Base-by-base conservation (phyloP, 2,888 invertebrate genomes). In the Stenurella melanura region DNA sequence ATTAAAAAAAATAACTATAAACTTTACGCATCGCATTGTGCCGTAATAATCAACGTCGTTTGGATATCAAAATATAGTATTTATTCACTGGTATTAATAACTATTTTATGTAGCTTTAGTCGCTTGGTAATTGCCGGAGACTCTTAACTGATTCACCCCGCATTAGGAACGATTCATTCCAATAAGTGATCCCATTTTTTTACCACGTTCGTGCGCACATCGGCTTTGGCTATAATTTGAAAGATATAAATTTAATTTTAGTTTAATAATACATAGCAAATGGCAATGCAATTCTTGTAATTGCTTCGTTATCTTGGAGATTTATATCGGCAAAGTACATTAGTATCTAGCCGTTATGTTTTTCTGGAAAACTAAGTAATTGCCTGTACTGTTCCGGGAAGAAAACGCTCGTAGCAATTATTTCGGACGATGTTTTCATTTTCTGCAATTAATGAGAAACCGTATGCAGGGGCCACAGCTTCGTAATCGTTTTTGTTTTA, bases 341-440 rank as follows among this genome's bases (percentile, higher is more conserved):
- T 74, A 68, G 67, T 68, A 38, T 67, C 64, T 70, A 42, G 67
- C 74, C 21, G 74, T 74, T 77, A 77, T 74, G 72, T 72, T 69
- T 74, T 63, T 69, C 71, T 74, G 68, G 74, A 50, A 74, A 74
- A 71, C 77, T 74, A 77, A 77, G 77, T 77, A 77, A 77, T 74
- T 74, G 72, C 74, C 69, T 60, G 68, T 72, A 50, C 63, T 74
- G 66, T 67, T 60, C 18, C 57, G 34, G 56, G 26, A 74, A 72
- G 38, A 58, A 60, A 75, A 54, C 61, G 69, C 19, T 60, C 61
- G 18, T 61, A 63, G 73, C 72, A 76, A 74, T 78, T 74, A 78
- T 74, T 78, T 74, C 76, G 72, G 72, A 74, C 73, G 68, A 72
- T 76, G 69, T 76, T 76, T 76, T 78, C 74, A 78, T 78, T 78